A percentile compares a stretch with the other conserved stretches of the same genome.
Evolutionary conservation across 2,888 invertebrate species (phyloP).

Genomic region (Nematopogon swammerdamellus): DNA sequence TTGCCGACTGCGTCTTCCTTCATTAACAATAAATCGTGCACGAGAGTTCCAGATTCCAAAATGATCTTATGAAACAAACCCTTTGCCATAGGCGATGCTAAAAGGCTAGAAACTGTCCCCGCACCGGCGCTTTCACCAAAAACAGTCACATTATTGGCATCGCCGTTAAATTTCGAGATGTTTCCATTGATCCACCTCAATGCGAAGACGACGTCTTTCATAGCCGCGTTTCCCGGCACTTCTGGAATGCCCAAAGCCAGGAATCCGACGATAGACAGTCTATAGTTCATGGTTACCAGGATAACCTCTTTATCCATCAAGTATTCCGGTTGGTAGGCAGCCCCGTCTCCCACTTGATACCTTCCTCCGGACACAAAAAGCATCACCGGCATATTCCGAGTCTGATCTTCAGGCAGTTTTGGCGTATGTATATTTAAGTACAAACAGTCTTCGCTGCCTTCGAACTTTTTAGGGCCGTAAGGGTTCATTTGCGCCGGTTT

Average conservation of each 20-base stretch:
- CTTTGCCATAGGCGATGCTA: constrained; percentile 28
- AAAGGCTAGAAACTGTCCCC: constrained; percentile 21
- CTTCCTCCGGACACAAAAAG: constrained; percentile 59
- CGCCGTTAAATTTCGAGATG: constrained; percentile 31
- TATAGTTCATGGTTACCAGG: constrained; percentile 37
- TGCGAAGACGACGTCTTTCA: constrained; percentile 36
- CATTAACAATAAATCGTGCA: constrained; percentile 28
- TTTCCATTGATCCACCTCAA: constrained; percentile 37
- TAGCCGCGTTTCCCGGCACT: constrained; percentile 36
- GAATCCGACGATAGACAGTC: constrained; percentile 35
- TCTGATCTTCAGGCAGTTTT: constrained; percentile 31
- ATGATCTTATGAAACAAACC: constrained; percentile 32
- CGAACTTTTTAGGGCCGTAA: constrained; percentile 22
- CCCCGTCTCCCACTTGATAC: constrained; percentile 49
- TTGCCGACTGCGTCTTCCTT: constrained; percentile 27
- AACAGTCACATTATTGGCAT: constrained; percentile 28
- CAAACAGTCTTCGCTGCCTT: constrained; percentile 64
- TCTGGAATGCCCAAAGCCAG: constrained; percentile 32
- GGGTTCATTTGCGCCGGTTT: constrained; percentile 45
- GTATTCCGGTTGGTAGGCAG: constrained; percentile 41
- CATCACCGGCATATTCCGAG: constrained; percentile 34
- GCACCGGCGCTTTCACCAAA: constrained; percentile 41
- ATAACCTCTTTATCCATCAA: constrained; percentile 31
- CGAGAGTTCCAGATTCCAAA: constrained; percentile 26
- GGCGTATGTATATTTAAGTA: constrained; percentile 67